Percentiles rank a stretch among this genome's conserved stretches.
phyloP scores from a whole-genome alignment of 1,140 invertebrate genomes.

The Scaptomyza pallida region DNA sequence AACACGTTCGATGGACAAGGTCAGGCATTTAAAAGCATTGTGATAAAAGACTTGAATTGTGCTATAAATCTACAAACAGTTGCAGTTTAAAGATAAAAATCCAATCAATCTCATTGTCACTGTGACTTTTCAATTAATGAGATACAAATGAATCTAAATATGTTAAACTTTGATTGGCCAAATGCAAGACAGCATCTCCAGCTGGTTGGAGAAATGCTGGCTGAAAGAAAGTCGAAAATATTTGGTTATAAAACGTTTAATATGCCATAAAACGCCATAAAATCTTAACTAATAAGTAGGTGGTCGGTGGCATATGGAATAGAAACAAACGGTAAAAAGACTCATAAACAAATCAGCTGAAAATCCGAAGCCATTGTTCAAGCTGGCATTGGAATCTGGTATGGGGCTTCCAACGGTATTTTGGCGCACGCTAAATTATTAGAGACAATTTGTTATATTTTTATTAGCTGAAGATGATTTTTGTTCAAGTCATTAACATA shows the following conservation, averaged over 20 bases:
- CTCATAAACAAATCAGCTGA: constrained; percentile 68
- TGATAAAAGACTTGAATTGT: constrained; percentile 4
- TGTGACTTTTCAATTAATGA: constrained; percentile 31
- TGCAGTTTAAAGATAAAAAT: constrained; percentile 24
- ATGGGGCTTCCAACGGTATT: constrained; percentile 64
- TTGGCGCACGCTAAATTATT: constrained; percentile 80
- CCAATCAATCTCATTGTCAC: constrained; percentile 23
- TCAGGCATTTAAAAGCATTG: constrained; percentile 26
- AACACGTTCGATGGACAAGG: constrained; percentile 29
- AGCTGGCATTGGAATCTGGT: constrained; percentile 1
- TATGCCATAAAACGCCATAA: constrained; percentile 58
- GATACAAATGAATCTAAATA: constrained; percentile 16
- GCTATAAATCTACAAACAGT: constrained; percentile 35
- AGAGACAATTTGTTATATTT: constrained; percentile 76
- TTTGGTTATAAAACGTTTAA: constrained; percentile 53
- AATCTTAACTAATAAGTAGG: constrained; percentile 38
- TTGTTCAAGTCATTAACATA: constrained; percentile 40
- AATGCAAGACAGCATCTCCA: constrained; percentile 1
- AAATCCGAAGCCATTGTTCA: constrained; percentile 54
- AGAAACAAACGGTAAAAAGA: constrained; percentile 49
- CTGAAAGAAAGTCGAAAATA: constrained; percentile 63
- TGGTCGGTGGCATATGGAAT: constrained; percentile 38
- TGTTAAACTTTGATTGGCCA: constrained; percentile 21
- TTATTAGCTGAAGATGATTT: constrained; percentile 12
- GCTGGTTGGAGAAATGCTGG: constrained; percentile 17